Percentiles rank a stretch among this genome's conserved stretches.
phyloP scores from a whole-genome alignment of 2,888 invertebrate genomes.

The Eulithis prunata region DNA sequence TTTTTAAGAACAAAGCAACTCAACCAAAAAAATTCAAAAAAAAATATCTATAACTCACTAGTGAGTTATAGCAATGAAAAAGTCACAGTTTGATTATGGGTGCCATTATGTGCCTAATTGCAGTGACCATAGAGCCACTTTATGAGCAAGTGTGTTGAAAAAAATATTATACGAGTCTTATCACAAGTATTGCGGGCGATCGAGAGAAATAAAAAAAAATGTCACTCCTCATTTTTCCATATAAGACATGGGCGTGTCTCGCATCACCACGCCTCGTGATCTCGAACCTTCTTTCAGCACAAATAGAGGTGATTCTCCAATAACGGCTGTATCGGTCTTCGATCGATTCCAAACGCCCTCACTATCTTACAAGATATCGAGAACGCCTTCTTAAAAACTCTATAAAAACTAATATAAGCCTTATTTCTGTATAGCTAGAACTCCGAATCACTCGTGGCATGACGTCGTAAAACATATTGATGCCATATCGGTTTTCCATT shows the following conservation, averaged over 20 bases:
- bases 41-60: too few species aligned
- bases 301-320: slow-evolving; percentile 80
- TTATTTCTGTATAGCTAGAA: slow-evolving; percentile 54
- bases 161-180: slow-evolving; percentile 62
- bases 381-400: slow-evolving; percentile 79
- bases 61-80: too few species aligned
- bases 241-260: slow-evolving; percentile 80
- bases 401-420: slow-evolving; percentile 54
- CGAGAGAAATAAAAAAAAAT: slow-evolving; percentile 67
- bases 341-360: slow-evolving; percentile 82
- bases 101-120: too few species aligned
- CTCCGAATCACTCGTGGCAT: slow-evolving; percentile 52
- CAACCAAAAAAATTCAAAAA: too few species aligned
- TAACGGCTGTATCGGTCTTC: slow-evolving; percentile 74
- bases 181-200: slow-evolving; percentile 59
- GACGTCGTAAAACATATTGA: slow-evolving; percentile 79
- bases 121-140: too few species aligned
- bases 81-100: too few species aligned
- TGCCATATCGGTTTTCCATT: slow-evolving; percentile 84
- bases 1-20: too few species aligned
- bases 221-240: slow-evolving; percentile 73
- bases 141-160: too few species aligned
- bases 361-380: slow-evolving; percentile 83
- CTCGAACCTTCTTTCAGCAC: slow-evolving; percentile 66
- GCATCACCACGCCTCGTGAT: slow-evolving; percentile 69